Evolutionary conservation across 2,888 invertebrate genomes (phyloP).

Genomic region (Xestia xanthographa): DNA sequence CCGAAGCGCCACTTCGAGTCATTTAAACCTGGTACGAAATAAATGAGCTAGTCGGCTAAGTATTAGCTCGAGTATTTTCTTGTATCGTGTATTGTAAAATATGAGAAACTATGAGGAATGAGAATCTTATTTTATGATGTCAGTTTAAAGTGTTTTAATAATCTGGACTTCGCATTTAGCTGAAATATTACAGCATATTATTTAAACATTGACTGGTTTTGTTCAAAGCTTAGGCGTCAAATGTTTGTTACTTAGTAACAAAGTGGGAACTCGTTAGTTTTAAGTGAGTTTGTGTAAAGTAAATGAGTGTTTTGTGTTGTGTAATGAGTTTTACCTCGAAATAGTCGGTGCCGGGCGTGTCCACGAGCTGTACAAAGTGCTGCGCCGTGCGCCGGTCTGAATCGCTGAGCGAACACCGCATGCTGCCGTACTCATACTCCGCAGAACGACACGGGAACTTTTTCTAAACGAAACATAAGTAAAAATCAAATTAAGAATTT

Average conservation of each 20-base stretch:
- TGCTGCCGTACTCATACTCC: conserved; percentile 98
- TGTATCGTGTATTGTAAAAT: conserved; percentile 50
- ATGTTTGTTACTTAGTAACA: conserved; percentile 45
- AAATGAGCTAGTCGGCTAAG: conserved; percentile 43
- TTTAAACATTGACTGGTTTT: conserved; percentile 22
- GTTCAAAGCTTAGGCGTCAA: conserved; percentile 21
- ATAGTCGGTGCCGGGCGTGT: conserved; percentile 92
- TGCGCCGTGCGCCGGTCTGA: conserved; percentile 96
- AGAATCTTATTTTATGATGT: conserved; percentile 45
- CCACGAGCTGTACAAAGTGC: conserved; percentile 97
- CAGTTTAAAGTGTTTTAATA: conserved; percentile 40
- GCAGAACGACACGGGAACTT: conserved; percentile 97
- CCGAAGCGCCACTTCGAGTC: conserved; percentile 63
- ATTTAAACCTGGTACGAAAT: conserved; percentile 51
- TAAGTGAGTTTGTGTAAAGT: conserved; percentile 28
- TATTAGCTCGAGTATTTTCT: conserved; percentile 48
- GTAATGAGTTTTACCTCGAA: conserved; percentile 81
- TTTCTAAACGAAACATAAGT: conserved; percentile 89
- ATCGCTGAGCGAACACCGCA: conserved; percentile 97
- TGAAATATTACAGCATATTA: conserved; percentile 40
- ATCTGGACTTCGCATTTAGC: conserved; percentile 23
- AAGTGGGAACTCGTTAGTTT: conserved; percentile 23
- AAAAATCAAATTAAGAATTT: background rate
- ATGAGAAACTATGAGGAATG: conserved; percentile 38
- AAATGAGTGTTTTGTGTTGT: conserved; percentile 37